phyloP scores from a whole-genome alignment of 2,797 vertebrate species.

The Heliangelus exortis region DNA sequence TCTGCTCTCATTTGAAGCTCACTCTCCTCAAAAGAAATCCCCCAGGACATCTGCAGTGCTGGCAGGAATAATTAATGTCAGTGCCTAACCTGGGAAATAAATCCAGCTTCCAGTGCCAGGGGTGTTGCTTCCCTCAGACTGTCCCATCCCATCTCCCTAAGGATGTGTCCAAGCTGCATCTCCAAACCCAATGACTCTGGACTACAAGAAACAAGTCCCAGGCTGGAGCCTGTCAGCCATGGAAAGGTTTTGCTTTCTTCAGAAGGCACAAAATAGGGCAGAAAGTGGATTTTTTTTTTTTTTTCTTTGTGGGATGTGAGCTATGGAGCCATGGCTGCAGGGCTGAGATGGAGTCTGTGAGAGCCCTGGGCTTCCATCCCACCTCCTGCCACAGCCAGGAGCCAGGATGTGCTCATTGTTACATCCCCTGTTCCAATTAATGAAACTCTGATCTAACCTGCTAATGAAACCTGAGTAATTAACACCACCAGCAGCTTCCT shows the following conservation, averaged over 20 bases:
- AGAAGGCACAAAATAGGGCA: background rate
- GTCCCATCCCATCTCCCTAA: rapidly evolving
- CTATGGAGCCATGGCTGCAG: background rate
- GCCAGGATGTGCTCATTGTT: background rate
- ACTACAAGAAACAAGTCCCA: background rate
- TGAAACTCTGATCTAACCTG: background rate
- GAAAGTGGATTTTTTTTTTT: background rate
- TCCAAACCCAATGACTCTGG: background rate
- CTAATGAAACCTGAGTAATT: background rate
- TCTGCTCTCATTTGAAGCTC: background rate
- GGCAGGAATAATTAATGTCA: background rate
- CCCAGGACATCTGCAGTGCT: background rate
- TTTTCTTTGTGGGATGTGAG: rapidly evolving
- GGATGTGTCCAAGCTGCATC: background rate
- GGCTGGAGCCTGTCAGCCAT: background rate
- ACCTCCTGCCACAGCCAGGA: background rate
- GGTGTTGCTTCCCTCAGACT: background rate
- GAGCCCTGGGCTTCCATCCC: background rate
- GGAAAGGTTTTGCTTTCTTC: background rate
- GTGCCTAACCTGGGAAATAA: background rate
- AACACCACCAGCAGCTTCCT: background rate
- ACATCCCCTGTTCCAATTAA: background rate
- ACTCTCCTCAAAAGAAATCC: background rate
- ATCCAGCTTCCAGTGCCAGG: background rate
- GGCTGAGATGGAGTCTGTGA: background rate